Evolutionary conservation across 53 echinoderm and acorn worm genomes (phyloP), one percentile per base, ranked within the genome.

Genomic region (Henricia sp.): DNA sequence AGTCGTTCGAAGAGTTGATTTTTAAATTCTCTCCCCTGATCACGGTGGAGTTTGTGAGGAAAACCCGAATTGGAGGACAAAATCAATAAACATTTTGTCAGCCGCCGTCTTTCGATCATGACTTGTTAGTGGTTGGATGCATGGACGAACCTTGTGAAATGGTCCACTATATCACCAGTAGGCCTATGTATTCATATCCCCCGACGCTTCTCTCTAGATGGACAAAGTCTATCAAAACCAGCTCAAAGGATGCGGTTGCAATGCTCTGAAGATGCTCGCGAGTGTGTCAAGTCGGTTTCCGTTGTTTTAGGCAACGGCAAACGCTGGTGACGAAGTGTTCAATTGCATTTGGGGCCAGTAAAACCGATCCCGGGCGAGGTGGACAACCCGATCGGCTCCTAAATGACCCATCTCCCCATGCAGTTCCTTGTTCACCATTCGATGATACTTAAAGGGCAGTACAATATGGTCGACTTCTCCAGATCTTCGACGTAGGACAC

Each of bases 351-450:
- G 71, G 10, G 88, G 82, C 88, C 67, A 88, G 54, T 70, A 88
- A 42, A 91, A 87, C 25, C 87, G 4, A 4, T 85, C 87, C 1
- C 83, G 51, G 1, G 82, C 82, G 3, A 87, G 57, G 56, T 86
- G 46, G 1, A 90, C 37, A 9, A 80, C 72, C 13, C 48, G 78
- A 1, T 72, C 82, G 1, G 50, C 63, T 12, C 82, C 82, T 23
- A 90, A 37, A 28, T 90, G 86, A 3, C 90, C 90, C 86, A 86
- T 90, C 51, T 71, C 71, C 28, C 72, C 41, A 52, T 86, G 86
- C 0, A 90, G 62, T 39, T 90, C 85, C 1, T 26, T 1, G 42
- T 25, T 41, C 4, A 82, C 64, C 8, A 56, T 5, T 10, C 29
- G 58, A 13, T 71, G 71, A 17, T 55, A 68, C 41, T 82, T 48